Evolutionary conservation across 2,113 vertebrate genomes (phyloP), one percentile per base, ranked within the genome.

Genomic region (Probosciger aterrimus): DNA sequence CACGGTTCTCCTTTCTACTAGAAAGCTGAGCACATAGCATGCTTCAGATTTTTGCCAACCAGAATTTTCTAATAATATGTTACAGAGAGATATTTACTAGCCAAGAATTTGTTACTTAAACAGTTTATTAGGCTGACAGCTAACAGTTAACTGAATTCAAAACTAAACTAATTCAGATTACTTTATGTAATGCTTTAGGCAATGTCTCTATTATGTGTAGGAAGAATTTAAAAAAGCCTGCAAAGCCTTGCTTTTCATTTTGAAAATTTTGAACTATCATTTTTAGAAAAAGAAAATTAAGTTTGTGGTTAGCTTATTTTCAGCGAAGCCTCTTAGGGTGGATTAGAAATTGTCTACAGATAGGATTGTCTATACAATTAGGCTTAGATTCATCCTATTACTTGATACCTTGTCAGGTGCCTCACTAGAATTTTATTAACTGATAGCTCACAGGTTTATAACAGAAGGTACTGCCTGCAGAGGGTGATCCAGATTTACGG

Each of bases 361-460:
- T 90, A 68, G 70, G 57, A 84, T 95, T 93, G 90, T 88, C 82
- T 76, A 52, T 65, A 50, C 76, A 90, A 82, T 88, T 94, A 85
- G 67, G 62, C 85, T 95, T 92, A 92, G 78, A 88, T 73, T 92
- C 17, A 92, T 94, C 62, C 88, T 90, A 55, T 90, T 91, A 90
- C 57, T 64, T 85, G 52, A 59, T 88, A 83, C 22, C 28, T 93
- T 94, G 59, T 83, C 82, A 95, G 79, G 41, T 92, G 53, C n/a
- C 59, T 86, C 46, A 43, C 14, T 93, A 25, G 35, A 92, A 85
- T 13, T 85, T 73, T 93, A 62, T 60, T 85, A 68, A 76, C 52
- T 65, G 62, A 53, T 71, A 65, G 31, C 14, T 83, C 0, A 1
- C 43, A 87, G n/a, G 37, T 86, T 44, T 78, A 27, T 69, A 77